Evolutionary conservation across 2,113 vertebrate genomes (phyloP).

Genomic region (Brienomyrus brachyistius): DNA sequence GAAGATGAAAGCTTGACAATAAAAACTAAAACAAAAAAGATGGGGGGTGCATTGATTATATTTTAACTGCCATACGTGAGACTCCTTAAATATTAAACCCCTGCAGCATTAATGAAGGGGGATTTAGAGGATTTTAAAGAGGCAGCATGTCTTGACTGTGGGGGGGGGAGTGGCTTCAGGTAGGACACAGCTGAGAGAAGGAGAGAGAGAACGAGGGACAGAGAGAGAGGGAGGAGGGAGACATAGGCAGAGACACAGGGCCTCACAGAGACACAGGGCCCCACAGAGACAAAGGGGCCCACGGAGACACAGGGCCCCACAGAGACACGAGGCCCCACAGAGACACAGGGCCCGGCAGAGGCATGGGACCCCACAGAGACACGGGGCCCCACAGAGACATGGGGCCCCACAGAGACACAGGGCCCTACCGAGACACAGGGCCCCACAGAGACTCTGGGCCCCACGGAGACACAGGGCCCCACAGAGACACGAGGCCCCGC

Average conservation of each 20-base stretch:
- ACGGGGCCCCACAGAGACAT: too few species aligned
- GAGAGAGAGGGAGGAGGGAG: background rate
- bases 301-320: background rate
- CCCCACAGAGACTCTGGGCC: background rate
- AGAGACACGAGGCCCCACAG: background rate
- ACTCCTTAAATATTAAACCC: constrained; percentile 22
- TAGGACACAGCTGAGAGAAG: background rate
- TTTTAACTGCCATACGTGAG: constrained; percentile 33
- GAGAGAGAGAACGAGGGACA: background rate
- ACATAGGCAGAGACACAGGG: background rate
- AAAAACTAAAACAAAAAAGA: constrained; percentile 50
- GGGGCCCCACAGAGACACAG: too few species aligned
- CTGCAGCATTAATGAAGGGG: constrained; percentile 21
- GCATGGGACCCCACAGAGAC: background rate
- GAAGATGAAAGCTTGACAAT: constrained; percentile 66
- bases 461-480: background rate
- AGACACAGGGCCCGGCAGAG: background rate
- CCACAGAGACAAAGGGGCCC: background rate
- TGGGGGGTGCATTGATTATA: constrained; percentile 35
- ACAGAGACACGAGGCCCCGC: background rate
- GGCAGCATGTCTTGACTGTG: constrained; percentile 6
- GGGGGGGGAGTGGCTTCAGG: constrained; percentile 2
- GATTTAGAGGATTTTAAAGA: constrained; percentile 29
- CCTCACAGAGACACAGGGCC: background rate
- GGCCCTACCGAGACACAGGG: background rate